phyloP scores from a whole-genome alignment of 2,797 vertebrate species.

The Psittacula derbiana region DNA sequence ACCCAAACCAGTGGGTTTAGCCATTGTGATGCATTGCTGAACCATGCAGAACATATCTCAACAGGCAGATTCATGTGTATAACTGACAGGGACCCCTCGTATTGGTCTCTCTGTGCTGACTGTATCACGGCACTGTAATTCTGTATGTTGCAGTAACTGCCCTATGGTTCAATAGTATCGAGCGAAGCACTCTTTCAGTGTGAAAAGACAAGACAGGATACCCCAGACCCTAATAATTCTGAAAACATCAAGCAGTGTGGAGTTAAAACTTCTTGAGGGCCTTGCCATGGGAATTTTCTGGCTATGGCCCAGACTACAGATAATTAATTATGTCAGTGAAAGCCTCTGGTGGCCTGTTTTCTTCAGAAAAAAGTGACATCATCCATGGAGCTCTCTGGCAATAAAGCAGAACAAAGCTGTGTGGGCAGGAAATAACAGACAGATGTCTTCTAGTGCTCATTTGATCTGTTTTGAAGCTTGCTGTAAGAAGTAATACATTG shows the following conservation, averaged over 20 bases:
- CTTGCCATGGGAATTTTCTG: conserved; percentile 76
- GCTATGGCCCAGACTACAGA: conserved; percentile 77
- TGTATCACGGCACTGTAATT: conserved; percentile 49
- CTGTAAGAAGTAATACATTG: conserved; percentile 50
- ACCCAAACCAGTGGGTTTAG: conserved; percentile 13
- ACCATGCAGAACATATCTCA: conserved; percentile 35
- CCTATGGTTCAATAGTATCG: not conserved
- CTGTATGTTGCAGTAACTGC: conserved; percentile 28
- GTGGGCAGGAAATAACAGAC: conserved; percentile 80
- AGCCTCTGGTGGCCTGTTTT: conserved; percentile 78
- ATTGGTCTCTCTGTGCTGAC: conserved; percentile 31
- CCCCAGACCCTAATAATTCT: conserved; percentile 37
- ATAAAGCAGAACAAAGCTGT: conserved; percentile 78
- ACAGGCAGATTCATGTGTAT: conserved; percentile 20
- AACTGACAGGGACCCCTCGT: conserved; percentile 49
- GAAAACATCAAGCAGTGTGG: conserved; percentile 65
- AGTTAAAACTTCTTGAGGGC: conserved; percentile 71
- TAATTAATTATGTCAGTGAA: conserved; percentile 85
- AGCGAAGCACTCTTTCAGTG: conserved; percentile 56
- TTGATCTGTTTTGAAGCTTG: conserved; percentile 73
- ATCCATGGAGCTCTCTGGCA: conserved; percentile 77
- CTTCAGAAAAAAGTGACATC: conserved; percentile 82
- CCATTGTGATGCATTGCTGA: conserved; percentile 33
- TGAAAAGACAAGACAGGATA: conserved; percentile 40
- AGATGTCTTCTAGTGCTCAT: conserved; percentile 78